These are phyloP conservation scores for Corythaixoides concolor DNA, from an alignment of 2,113 vertebrate genomes.

Conservation along the genomic window DNA sequence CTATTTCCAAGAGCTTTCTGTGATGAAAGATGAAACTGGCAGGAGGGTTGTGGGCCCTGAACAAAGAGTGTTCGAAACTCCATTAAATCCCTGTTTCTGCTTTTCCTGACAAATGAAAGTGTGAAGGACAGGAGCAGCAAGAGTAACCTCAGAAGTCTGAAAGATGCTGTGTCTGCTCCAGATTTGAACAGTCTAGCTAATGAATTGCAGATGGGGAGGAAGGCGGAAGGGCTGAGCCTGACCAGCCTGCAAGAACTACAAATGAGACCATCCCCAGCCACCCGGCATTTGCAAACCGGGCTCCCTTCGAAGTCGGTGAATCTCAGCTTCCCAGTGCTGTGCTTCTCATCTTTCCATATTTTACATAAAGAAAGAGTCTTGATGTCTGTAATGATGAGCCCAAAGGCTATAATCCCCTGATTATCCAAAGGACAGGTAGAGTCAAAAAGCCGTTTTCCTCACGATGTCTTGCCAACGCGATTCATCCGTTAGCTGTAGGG, in stretches of 20 bases:
- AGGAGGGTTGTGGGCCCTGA: not conserved
- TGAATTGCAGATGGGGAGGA: not conserved
- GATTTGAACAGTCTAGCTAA: conserved; percentile 35
- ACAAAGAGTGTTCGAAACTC: conserved; percentile 31
- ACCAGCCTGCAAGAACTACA: conserved; percentile 20
- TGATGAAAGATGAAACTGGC: conserved; percentile 7
- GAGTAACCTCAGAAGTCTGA: conserved; percentile 44
- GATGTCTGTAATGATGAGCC: conserved; percentile 12
- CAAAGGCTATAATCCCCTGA: not conserved
- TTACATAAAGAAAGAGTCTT: conserved; percentile 8
- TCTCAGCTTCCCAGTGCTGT: not conserved
- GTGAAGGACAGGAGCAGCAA: conserved; percentile 20
- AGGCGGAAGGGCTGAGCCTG: conserved; percentile 15
- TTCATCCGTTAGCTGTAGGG: not conserved
- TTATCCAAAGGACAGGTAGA: not conserved
- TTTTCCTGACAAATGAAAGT: not conserved
- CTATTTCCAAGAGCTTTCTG: not conserved
- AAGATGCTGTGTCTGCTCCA: conserved; percentile 19
- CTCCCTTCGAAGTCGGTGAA: not conserved
- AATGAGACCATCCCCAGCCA: not conserved
- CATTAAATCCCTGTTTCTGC: conserved; percentile 24
- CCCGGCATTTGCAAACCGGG: conserved; percentile 7
- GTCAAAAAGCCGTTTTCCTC: not conserved
- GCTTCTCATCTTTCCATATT: not conserved
- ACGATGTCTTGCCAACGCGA: not conserved